Base-by-base conservation (phyloP, 2,888 invertebrate species). In the Steinernema carpocapsae region DNA sequence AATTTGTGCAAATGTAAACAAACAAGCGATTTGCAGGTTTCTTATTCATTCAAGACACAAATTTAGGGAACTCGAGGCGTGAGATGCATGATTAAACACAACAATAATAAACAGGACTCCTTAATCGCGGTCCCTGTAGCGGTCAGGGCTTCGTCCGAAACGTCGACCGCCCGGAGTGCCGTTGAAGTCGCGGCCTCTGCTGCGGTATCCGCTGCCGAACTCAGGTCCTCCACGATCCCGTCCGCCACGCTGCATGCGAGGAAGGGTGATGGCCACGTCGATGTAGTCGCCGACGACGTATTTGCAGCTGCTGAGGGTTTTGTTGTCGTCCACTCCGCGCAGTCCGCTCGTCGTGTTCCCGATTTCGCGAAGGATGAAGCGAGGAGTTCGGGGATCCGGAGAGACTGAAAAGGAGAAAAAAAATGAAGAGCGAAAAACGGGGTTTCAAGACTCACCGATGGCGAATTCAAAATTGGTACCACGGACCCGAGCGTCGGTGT, bases 391-490 rank as follows among this genome's bases (percentile, higher is more conserved):
- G 3, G 76, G 77, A 24, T 86, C 86, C 0, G 87, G 83, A 26
- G 77, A 77, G 7, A 87, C 86, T 85, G 76, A 64, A 83, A 76
- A 52, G 46, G 22, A 10, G 73, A 2, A 6, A 6, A 6, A 6
- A 37, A 10, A 37, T 37, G 37, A 37, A 37, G 3, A 6, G 14
- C 46, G 72, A 48, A n/a, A 64, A 48, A 19, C 2, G 0, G 24
- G 1, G 71, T 45, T 37, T 32, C n/a, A 24, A 7, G 52, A 42
- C 75, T 14, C 74, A 83, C 86, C 85, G 32, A 97, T 91, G 1
- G 95, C 93, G 90, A 99, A 99, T 88, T 95, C 95, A 88, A 99
- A 97, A 86, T 94, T 94, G 2, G 97, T 97, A 59, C 97, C 97
- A 88, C 95, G 94, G 73, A 93, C 92, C 71, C 97, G 91, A 0